These are phyloP conservation scores for Plecturocebus donacophilus DNA, from an alignment of 2,113 vertebrate species.

Conservation along the genomic window DNA sequence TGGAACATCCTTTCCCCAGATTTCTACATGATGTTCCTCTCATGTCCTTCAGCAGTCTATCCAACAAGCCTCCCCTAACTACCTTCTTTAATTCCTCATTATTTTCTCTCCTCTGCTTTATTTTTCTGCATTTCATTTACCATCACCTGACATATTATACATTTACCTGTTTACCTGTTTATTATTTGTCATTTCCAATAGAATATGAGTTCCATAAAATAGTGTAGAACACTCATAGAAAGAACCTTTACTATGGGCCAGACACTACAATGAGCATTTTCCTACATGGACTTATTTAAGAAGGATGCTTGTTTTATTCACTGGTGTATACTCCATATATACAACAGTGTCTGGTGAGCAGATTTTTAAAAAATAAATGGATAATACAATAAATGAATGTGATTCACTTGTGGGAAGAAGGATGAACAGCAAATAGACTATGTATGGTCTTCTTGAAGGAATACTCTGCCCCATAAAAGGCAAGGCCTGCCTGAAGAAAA, in stretches of 20 bases:
- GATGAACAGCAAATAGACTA: neutral
- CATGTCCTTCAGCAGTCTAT: too few relatives aligned
- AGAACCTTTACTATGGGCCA: neutral
- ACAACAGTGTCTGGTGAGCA: neutral
- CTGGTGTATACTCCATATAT: too few relatives aligned
- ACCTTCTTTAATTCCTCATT: neutral
- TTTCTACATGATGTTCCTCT: neutral
- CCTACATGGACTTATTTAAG: neutral
- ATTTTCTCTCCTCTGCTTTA: neutral
- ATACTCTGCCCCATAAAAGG: neutral
- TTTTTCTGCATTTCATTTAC: neutral
- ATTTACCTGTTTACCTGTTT: neutral
- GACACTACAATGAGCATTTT: neutral
- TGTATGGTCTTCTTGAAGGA: neutral
- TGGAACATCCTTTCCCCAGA: neutral
- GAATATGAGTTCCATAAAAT: neutral
- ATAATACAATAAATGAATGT: neutral
- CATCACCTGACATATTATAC: neutral
- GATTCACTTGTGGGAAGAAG: neutral
- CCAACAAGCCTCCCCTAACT: neutral
- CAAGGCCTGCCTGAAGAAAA: neutral
- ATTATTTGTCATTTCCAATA: neutral
- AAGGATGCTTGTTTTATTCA: neutral
- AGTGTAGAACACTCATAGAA: neutral
- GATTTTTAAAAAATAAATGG: neutral